These are phyloP conservation scores for Apostichopus leukothele DNA, from an alignment of 53 echinoderm and acorn worm genomes.

Conservation along the genomic window DNA sequence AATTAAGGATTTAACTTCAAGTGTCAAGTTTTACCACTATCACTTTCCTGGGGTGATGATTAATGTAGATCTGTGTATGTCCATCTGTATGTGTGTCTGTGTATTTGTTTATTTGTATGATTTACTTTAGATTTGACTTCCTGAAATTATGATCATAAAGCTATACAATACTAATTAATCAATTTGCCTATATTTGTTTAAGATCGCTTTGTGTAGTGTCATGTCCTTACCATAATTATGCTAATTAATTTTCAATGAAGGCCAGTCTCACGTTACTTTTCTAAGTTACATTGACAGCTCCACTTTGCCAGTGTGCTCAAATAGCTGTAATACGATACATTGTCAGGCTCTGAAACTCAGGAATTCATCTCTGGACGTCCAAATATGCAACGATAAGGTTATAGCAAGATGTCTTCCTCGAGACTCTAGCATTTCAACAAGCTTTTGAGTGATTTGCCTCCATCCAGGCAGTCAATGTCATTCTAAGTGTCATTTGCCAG, in stretches of 20 bases:
- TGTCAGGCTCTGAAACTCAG: background rate
- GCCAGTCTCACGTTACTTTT: background rate
- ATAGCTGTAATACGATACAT: slow-evolving; percentile 6
- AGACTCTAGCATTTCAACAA: background rate
- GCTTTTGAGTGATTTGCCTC: background rate
- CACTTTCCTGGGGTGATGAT: no score
- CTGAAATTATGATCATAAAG: no score
- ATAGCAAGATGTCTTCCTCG: background rate
- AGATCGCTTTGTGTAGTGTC: background rate
- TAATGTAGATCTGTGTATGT: no score
- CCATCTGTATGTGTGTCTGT: no score
- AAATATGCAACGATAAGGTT: background rate
- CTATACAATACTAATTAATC: no score
- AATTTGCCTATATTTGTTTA: background rate
- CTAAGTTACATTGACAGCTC: background rate
- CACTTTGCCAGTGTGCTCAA: background rate
- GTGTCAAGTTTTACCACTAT: no score
- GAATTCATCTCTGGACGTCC: background rate
- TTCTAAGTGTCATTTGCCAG: background rate
- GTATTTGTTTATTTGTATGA: no score
- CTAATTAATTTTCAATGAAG: background rate
- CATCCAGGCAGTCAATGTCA: background rate
- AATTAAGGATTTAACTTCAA: no score
- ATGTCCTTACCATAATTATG: background rate
- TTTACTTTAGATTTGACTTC: no score